phyloP scores from a whole-genome alignment of 2,888 invertebrate genomes.

The Luperina testacea region DNA sequence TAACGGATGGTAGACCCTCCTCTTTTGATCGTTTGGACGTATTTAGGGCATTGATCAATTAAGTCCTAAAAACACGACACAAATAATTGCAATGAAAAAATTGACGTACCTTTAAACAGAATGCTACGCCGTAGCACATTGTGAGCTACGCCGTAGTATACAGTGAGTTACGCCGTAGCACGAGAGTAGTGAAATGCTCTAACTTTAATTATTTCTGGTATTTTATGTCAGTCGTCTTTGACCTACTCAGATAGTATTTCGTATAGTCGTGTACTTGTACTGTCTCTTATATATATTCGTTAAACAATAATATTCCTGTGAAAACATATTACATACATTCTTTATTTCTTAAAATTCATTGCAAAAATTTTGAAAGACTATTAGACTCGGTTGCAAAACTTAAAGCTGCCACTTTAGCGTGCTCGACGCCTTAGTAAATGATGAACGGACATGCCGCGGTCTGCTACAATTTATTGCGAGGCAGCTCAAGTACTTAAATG shows the following conservation, averaged over 20 bases:
- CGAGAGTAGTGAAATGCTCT: too few species aligned
- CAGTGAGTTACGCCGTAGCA: not conserved
- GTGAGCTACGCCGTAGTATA: not conserved
- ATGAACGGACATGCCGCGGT: constrained; percentile 57
- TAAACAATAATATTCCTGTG: not conserved
- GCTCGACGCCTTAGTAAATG: constrained; percentile 54
- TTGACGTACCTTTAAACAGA: too few species aligned
- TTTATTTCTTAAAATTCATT: constrained; percentile 11
- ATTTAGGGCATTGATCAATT: constrained; percentile 1
- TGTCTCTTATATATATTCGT: too few species aligned
- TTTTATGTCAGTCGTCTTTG: not conserved
- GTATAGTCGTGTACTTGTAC: not conserved
- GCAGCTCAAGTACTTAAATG: constrained; percentile 62
- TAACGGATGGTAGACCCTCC: constrained; percentile 3
- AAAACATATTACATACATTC: not conserved
- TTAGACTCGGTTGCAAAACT: constrained; percentile 28
- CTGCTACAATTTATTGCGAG: constrained; percentile 56
- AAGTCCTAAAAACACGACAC: not conserved
- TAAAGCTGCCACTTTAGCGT: constrained; percentile 50
- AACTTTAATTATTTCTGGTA: not conserved
- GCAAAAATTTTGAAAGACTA: constrained; percentile 20
- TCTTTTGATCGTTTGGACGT: not conserved
- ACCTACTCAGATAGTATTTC: not conserved
- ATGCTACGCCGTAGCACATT: not conserved
- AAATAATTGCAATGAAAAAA: not conserved